These are phyloP conservation scores for Biston betularia DNA, from an alignment of 2,888 invertebrate genomes.

Conservation along the genomic window DNA sequence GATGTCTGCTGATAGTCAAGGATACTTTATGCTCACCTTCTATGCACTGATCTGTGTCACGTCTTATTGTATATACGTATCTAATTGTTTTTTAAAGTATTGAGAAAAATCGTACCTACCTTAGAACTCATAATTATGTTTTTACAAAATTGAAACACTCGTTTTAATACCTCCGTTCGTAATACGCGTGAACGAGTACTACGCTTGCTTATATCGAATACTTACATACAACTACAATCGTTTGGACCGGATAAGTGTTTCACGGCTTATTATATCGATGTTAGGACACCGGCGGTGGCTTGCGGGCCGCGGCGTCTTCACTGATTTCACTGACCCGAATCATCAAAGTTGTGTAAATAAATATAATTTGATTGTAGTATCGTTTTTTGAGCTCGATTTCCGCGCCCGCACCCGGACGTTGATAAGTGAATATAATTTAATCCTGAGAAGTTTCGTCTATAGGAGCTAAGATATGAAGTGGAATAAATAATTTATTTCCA, in stretches of 20 bases:
- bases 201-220: constrained; percentile 59
- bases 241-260: constrained; percentile 57
- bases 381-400: not conserved
- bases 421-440: too few relatives aligned
- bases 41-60: too few relatives aligned
- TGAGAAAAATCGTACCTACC: constrained; percentile 31
- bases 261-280: constrained; percentile 42
- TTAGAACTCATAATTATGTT: constrained; percentile 35
- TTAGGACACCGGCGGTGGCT: constrained; percentile 37
- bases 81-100: not conserved
- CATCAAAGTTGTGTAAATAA: constrained; percentile 54
- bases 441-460: too few relatives aligned
- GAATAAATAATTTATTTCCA: too few relatives aligned
- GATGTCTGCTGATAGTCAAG: too few relatives aligned
- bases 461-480: too few relatives aligned
- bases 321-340: constrained; percentile 63
- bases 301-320: constrained; percentile 41
- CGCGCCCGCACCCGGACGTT: too few relatives aligned
- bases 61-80: not conserved
- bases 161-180: constrained; percentile 44
- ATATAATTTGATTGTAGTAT: constrained; percentile 5
- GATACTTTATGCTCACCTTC: too few relatives aligned
- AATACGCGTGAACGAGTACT: constrained; percentile 62
- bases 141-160: constrained; percentile 26
- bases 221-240: constrained; percentile 52